Base-by-base conservation (phyloP, 2,113 vertebrate species). In the Gavialis gangeticus region DNA sequence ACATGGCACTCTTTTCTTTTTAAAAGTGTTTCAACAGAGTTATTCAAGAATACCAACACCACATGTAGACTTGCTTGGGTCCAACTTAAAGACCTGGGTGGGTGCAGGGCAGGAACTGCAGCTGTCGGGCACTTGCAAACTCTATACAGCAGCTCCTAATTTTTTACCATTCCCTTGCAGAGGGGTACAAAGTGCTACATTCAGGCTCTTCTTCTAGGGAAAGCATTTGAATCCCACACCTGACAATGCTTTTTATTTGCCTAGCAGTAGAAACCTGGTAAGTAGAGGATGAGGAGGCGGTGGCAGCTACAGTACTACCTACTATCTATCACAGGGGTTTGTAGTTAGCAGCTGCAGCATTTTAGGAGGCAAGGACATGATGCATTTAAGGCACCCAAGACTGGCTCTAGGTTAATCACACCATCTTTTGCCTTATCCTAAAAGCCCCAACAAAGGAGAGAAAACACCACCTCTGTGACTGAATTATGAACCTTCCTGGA, bases 81-180 rank as follows among this genome's bases (percentile, higher is more conserved):
- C 59, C 55, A 28, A 37, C 19, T 13, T 73, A 67, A 81, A 88
- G 73, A 46, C 18, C 28, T 73, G 30, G 11, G 28, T 28, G 84
- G 25, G 78, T 90, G 89, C 60, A 91, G 67, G 55, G 66, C 87
- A 87, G 84, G 60, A 90, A 85, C 14, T 10, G 66, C 87, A 96
- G 27, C n/a, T 80, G 14, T 22, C 30, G 30, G 54, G 75, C 57
- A 93, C 59, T 37, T 80, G 66, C 66, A 78, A 63, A 66, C 30
- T 79, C 73, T 5, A 3, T 22, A 34, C 21, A 71, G 30, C 30
- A 37, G 34, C 34, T 12, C 5, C 69, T 46, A 73, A 46, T 11
- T 73, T 71, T 6, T 21, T 46, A 37, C 55, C 16, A 19, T 22
- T n/a, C 86, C 59, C 34, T 77, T 57, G 62, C 77, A 28, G 10